Evolutionary conservation across 2,888 invertebrate species (phyloP).

Genomic region (Campoplex capitator): DNA sequence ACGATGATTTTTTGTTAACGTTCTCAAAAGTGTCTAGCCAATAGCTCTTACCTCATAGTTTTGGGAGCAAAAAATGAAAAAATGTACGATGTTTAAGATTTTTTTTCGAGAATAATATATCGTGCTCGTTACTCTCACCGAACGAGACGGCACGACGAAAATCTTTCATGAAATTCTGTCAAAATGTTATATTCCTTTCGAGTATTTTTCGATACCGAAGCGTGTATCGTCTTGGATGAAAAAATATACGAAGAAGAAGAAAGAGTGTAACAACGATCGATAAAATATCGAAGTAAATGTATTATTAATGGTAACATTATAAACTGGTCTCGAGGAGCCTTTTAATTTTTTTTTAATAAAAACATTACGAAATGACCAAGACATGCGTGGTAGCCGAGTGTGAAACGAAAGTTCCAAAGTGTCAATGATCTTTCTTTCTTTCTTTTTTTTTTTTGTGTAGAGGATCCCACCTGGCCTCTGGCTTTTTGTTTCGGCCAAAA

Average conservation of each 20-base stretch:
- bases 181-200: not conserved
- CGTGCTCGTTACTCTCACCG: not conserved
- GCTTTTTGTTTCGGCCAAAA: no score
- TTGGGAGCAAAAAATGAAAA: not conserved
- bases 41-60: not conserved
- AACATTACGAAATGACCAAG: no score
- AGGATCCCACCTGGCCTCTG: no score
- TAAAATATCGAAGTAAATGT: slow-evolving; percentile 42
- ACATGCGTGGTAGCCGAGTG: no score
- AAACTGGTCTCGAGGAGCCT: not conserved
- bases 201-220: not conserved
- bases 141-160: not conserved
- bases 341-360: not conserved
- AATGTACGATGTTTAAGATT: not conserved
- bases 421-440: no score
- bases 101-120: not conserved
- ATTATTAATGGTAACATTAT: slow-evolving; percentile 44
- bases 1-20: not conserved
- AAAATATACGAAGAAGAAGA: not conserved
- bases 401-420: no score
- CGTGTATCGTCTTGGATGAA: not conserved
- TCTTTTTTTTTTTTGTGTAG: no score
- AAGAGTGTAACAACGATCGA: slow-evolving; percentile 31
- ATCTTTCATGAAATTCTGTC: not conserved
- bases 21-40: not conserved